These are phyloP conservation scores for Anneissia japonica DNA, from an alignment of 35 echinoderm and acorn worm genomes.

Conservation along the genomic window DNA sequence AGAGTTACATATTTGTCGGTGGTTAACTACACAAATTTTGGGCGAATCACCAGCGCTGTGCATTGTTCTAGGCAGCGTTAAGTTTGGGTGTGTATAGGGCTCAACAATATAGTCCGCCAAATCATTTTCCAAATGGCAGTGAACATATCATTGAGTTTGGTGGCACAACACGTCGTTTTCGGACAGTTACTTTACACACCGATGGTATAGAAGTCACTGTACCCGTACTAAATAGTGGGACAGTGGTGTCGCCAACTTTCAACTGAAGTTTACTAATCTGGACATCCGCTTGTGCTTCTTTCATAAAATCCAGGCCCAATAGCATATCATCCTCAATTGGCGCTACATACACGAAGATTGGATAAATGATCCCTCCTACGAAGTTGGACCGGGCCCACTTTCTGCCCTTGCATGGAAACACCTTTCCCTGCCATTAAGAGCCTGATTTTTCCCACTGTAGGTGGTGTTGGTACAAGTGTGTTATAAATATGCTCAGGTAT, in stretches of 20 bases:
- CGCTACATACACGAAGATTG: slow-evolving; percentile 25
- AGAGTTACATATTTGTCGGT: slow-evolving; percentile 7
- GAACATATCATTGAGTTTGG: no score
- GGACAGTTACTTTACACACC: slow-evolving; percentile 5
- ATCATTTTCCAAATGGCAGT: not conserved
- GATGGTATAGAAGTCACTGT: not conserved
- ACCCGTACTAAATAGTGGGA: not conserved
- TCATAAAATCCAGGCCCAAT: slow-evolving; percentile 31
- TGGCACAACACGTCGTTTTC: not conserved
- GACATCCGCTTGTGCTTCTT: not conserved
- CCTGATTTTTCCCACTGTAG: not conserved
- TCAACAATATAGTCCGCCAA: slow-evolving; percentile 22
- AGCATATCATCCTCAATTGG: slow-evolving; percentile 54
- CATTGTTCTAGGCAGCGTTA: not conserved
- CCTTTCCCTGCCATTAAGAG: slow-evolving; percentile 13
- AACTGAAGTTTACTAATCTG: slow-evolving; percentile 5
- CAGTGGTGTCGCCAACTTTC: not conserved
- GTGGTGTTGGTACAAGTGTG: not conserved
- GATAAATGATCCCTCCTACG: not conserved
- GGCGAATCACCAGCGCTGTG: not conserved
- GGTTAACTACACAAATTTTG: slow-evolving; percentile 25
- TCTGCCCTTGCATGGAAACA: slow-evolving; percentile 14
- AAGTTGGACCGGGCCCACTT: slow-evolving; percentile 24
- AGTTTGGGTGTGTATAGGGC: not conserved
- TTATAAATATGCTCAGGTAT: slow-evolving; percentile 10